These are phyloP conservation scores for Microctenopoma steveboyesi DNA, from an alignment of 2,797 vertebrate genomes.

Conservation along the genomic window DNA sequence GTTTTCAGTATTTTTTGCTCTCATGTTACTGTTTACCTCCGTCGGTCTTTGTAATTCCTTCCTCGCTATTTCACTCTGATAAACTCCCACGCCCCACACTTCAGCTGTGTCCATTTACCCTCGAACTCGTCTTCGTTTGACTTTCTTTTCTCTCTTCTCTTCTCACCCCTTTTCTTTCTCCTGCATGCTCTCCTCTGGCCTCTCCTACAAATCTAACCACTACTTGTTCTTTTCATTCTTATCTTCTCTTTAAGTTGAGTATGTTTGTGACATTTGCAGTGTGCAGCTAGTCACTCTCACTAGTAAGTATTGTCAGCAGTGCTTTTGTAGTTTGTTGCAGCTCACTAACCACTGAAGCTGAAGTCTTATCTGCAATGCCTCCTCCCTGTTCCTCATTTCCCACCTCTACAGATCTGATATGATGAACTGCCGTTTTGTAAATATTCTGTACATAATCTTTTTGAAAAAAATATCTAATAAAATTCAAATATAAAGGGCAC, in stretches of 20 bases:
- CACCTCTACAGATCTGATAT: slow-evolving; percentile 62
- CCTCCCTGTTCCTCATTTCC: slow-evolving; percentile 16
- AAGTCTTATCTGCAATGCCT: slow-evolving; percentile 60
- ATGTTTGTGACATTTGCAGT: slow-evolving; percentile 67
- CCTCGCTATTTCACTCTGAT: slow-evolving; percentile 47
- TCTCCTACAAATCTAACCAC: slow-evolving; percentile 41
- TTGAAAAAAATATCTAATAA: slow-evolving; percentile 70
- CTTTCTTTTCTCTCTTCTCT: slow-evolving; percentile 34
- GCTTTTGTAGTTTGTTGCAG: slow-evolving; percentile 79
- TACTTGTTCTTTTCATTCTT: slow-evolving; percentile 49
- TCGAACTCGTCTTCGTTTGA: slow-evolving; percentile 39
- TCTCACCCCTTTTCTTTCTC: slow-evolving; percentile 15
- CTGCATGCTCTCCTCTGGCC: slow-evolving; percentile 46
- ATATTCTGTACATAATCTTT: slow-evolving; percentile 79
- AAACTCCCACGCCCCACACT: slow-evolving; percentile 27
- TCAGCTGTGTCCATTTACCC: slow-evolving; percentile 43
- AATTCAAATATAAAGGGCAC: slow-evolving; percentile 55
- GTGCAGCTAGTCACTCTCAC: slow-evolving; percentile 69
- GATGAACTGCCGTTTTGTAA: slow-evolving; percentile 80
- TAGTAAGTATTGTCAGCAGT: slow-evolving; percentile 79
- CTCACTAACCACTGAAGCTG: slow-evolving; percentile 76
- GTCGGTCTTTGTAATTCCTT: slow-evolving; percentile 62
- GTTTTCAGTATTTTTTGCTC: slow-evolving; percentile 68
- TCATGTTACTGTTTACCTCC: slow-evolving; percentile 59
- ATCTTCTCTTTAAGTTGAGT: slow-evolving; percentile 48